phyloP scores from a whole-genome alignment of 2,113 vertebrate genomes.

The Dicaeum eximium region DNA sequence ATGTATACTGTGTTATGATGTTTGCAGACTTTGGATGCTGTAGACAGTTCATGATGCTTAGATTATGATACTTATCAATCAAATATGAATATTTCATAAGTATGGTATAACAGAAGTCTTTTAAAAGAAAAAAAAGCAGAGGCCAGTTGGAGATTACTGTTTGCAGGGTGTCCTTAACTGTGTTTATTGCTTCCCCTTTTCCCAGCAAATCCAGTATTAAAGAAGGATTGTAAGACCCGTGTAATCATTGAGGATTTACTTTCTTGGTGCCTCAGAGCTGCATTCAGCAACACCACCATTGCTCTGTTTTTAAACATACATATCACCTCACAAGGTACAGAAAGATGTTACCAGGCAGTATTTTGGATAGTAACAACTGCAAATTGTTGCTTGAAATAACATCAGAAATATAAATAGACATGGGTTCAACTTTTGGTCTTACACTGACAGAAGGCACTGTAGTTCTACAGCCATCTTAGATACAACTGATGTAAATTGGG shows the following conservation, averaged over 20 bases:
- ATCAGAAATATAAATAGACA: background rate
- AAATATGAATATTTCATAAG: background rate
- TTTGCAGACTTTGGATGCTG: background rate
- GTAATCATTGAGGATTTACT: conserved; percentile 43
- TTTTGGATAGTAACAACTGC: background rate
- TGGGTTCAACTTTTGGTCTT: background rate
- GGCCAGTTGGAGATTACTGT: background rate
- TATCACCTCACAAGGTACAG: background rate
- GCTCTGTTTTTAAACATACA: background rate
- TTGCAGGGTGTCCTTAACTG: background rate
- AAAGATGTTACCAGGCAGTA: background rate
- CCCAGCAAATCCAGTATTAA: conserved; percentile 39
- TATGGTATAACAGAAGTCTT: background rate
- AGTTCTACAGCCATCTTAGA: background rate
- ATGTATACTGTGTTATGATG: background rate
- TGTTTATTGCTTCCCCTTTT: conserved; percentile 18
- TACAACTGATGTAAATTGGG: background rate
- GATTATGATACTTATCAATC: background rate
- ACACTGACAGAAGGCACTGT: background rate
- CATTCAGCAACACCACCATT: background rate
- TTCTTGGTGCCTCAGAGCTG: background rate
- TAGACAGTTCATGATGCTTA: background rate
- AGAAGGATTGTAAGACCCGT: conserved; percentile 31
- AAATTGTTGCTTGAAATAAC: background rate
- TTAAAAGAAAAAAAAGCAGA: background rate